Evolutionary conservation across 30 jellyfish, hydroid and myxozoan species (phyloP).

Genomic region (Aurelia sp.): DNA sequence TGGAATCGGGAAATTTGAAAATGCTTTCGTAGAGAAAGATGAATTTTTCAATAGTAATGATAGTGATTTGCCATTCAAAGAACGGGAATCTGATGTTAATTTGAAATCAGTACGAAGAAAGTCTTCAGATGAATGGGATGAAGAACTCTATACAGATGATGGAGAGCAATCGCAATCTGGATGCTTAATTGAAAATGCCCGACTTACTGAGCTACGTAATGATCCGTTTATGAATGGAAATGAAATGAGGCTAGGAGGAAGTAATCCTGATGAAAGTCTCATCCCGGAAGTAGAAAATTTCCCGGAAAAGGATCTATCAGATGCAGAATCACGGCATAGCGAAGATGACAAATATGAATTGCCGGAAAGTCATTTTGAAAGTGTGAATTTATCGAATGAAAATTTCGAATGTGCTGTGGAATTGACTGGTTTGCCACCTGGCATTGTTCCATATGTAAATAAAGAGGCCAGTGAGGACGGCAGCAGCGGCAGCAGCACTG

Average conservation of each 20-base stretch:
- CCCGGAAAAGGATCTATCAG: constrained; percentile 31
- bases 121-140: constrained; percentile 28
- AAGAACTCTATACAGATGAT: constrained; percentile 8
- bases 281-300: constrained; percentile 37
- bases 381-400: constrained; percentile 21
- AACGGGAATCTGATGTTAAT: constrained; percentile 13
- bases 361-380: constrained; percentile 51
- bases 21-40: constrained; percentile 11
- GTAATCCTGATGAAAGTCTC: constrained; percentile 26
- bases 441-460: neutral
- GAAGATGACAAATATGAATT: constrained; percentile 10
- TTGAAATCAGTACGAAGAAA: constrained; percentile 6
- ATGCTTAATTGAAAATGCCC: constrained; percentile 27
- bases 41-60: constrained; percentile 16
- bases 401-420: constrained; percentile 27
- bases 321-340: constrained; percentile 11
- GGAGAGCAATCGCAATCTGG: neutral
- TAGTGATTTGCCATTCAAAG: constrained; percentile 22
- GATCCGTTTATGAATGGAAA: constrained; percentile 46
- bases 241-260: constrained; percentile 12
- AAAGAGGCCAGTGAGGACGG: constrained; percentile 47
- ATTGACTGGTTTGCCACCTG: constrained; percentile 17
- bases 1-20: neutral
- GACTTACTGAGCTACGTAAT: constrained; percentile 20
- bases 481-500: constrained; percentile 45